Evolutionary conservation across 2,888 invertebrate genomes (phyloP), one percentile per base, ranked within the genome.

Genomic region (Drosophila emarginata): DNA sequence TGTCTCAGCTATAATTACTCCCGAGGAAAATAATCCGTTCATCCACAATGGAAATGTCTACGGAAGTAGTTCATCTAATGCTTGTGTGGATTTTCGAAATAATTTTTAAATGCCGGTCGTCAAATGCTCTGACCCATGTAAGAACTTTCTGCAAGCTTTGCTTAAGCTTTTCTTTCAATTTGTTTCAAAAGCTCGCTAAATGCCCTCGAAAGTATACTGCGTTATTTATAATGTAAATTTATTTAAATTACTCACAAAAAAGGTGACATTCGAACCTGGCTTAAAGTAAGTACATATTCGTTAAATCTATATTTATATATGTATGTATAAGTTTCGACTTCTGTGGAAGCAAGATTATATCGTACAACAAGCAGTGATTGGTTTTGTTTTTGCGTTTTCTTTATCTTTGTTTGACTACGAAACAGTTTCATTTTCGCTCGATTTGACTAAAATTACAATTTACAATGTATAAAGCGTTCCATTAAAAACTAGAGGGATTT

Each of bases 401-500:
- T 28, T 77, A n/a, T 58, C 72, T 45, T 18, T 21, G 45, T 45
- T 11, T 80, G 87, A 87, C 85, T 87, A 84, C 61, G 64, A 61
- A 59, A 58, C 36, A 58, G 53, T 6, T 66, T 50, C 45, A 63
- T 58, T 61, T 57, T 68, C 70, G 72, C 64, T 79, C 70, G 64
- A 36, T 72, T 52, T 82, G 83, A 82, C 88, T 82, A 82, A 88
- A 18, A 77, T 37, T 82, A 79, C 54, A 77, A 86, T 85, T 87
- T 82, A 88, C 77, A 88, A 88, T 74, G 60, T 82, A 82, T 82
- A 82, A 82, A 82, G 82, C 82, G 88, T 82, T 82, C 77, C 62
- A 79, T 83, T 82, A 82, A 23, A 59, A 72, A 53, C 50, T 32
- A 28, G 12, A 45, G 50, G 32, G 50, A 36, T 18, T 9, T 11